A percentile compares a stretch with the other conserved stretches of the same genome.
These are phyloP conservation scores for Vidua macroura DNA, from an alignment of 2,113 vertebrate species.

Conservation along the genomic window DNA sequence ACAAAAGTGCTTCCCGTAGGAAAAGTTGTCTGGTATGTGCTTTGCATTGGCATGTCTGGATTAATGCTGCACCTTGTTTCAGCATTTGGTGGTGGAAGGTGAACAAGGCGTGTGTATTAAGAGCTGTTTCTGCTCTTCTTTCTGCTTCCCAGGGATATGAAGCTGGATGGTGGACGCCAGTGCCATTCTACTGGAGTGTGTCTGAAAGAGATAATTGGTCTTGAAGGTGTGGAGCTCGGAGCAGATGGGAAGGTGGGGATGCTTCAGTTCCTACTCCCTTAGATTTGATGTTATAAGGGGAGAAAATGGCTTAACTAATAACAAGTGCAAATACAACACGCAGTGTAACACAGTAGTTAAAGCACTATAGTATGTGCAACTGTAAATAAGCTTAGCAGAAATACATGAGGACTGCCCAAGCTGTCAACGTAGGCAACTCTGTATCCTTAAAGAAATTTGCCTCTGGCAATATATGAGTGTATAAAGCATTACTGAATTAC, in stretches of 20 bases:
- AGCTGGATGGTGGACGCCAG: constrained; percentile 88
- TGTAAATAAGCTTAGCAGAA: not conserved
- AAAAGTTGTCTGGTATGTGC: not conserved
- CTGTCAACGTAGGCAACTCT: not conserved
- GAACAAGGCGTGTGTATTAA: not conserved
- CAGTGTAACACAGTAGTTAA: not conserved
- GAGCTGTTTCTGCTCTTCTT: constrained; percentile 22
- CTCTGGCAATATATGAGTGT: not conserved
- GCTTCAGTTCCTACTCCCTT: not conserved
- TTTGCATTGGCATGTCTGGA: not conserved
- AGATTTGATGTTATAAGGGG: not conserved
- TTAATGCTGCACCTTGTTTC: not conserved
- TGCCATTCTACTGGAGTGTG: constrained; percentile 88
- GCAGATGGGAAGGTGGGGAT: constrained; percentile 94
- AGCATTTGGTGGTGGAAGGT: not conserved
- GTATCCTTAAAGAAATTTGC: constrained; percentile 3
- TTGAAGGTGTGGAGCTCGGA: constrained; percentile 96
- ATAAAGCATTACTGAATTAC: not conserved
- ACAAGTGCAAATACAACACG: not conserved
- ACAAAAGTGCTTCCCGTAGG: not conserved
- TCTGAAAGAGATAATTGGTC: constrained; percentile 92
- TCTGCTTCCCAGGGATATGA: constrained; percentile 85
- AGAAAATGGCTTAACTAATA: not conserved
- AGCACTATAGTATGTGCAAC: not conserved
- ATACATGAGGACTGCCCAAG: not conserved